These are phyloP conservation scores for Cossypha caffra DNA, from an alignment of 2,797 vertebrate genomes.

Conservation along the genomic window DNA sequence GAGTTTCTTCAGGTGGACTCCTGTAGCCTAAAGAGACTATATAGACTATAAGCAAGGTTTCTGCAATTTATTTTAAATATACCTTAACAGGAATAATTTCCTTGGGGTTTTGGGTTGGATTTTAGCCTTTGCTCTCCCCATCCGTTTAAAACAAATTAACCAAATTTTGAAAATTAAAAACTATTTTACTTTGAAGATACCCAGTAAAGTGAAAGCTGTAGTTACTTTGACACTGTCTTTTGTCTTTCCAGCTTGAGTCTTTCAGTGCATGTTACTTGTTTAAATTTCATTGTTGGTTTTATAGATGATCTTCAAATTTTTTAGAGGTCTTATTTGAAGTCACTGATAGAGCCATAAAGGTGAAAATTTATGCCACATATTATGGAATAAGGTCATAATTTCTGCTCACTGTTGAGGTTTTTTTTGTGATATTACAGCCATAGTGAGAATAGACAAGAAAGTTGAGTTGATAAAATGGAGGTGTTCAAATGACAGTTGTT, in stretches of 20 bases:
- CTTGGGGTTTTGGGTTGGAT: not conserved
- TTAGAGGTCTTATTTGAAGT: not conserved
- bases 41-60: not conserved
- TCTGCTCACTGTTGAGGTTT: not conserved
- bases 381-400: not conserved
- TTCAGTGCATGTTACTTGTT: not conserved
- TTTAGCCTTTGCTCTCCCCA: accelerated
- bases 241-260: not conserved
- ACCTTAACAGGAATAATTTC: not conserved
- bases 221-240: not conserved
- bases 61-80: not conserved
- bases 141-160: not conserved
- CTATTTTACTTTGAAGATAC: not conserved
- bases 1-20: not conserved
- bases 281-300: not conserved
- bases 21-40: not conserved
- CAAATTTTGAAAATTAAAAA: not conserved
- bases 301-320: not conserved
- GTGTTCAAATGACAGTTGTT: not conserved
- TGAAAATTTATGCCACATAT: not conserved
- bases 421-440: not conserved
- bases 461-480: not conserved
- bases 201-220: not conserved
- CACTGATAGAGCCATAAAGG: not conserved
- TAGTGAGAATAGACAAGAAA: not conserved